A percentile compares a stretch with the other conserved stretches of the same genome.
Conservation (phyloP, 2,888 invertebrate species). For the Choreutis nemorana region DNA sequence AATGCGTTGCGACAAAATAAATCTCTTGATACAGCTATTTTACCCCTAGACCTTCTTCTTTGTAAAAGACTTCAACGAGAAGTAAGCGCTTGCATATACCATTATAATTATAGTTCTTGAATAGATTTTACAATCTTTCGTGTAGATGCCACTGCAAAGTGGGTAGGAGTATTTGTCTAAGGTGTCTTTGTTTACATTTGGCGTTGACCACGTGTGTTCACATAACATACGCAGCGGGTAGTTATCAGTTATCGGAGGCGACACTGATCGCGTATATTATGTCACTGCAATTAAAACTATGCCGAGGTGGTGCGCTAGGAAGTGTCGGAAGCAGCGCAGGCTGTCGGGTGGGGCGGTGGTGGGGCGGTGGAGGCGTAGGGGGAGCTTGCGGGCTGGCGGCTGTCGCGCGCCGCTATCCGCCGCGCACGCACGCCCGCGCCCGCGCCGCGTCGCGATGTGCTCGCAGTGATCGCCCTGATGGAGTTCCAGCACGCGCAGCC, state of each 20-base stretch:
- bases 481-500: slow-evolving; percentile 57
- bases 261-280: slow-evolving; percentile 45
- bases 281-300: slow-evolving; percentile 37
- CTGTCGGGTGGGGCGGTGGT: slow-evolving; percentile 11
- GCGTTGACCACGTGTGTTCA: slow-evolving; percentile 33
- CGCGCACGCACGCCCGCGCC: slow-evolving; percentile 21
- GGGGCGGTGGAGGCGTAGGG: slow-evolving; percentile 16
- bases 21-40: no score
- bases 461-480: slow-evolving; percentile 49
- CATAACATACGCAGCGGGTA: slow-evolving; percentile 23
- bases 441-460: slow-evolving; percentile 26
- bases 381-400: slow-evolving; percentile 14
- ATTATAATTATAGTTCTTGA: no score
- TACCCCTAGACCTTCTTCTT: no score
- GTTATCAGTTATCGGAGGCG: slow-evolving; percentile 37
- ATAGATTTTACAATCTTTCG: no score
- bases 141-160: no score
- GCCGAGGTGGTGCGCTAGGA: slow-evolving; percentile 17
- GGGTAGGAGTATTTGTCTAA: no score
- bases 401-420: slow-evolving; percentile 20
- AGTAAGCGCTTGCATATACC: no score
- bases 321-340: slow-evolving; percentile 9
- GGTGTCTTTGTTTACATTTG: slow-evolving; percentile 37
- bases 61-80: no score
- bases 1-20: no score